Evolutionary conservation across 2,113 vertebrate species (phyloP), one percentile per base, ranked within the genome.

Genomic region (Monopterus albus): DNA sequence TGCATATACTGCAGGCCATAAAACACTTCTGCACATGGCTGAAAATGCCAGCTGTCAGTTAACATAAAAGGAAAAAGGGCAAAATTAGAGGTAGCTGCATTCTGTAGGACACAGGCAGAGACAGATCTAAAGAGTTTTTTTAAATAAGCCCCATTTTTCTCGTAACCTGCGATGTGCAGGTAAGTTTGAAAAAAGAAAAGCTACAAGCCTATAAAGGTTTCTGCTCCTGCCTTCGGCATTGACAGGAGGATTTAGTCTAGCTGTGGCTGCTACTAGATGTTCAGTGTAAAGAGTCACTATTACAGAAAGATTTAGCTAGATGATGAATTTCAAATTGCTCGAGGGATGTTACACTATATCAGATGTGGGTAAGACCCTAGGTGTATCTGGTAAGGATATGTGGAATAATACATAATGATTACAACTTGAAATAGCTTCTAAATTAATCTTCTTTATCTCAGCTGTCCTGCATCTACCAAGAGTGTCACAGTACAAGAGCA

Each of bases 31-130:
- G 42, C 31, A 72, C 40, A 14, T 56, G 75, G 46, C 0, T 0
- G 10, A 23, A 79, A 87, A 87, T 82, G 68, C 75, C 78, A 79
- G 47, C 68, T 79, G 75, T 45, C 78, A 35, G 64, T 75, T 71
- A 47, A 15, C 35, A 49, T 3, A 7, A 28, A 57, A 61, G 31
- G 20, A 55, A 69, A 85, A 83, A 82, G 68, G 76, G 50, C 72
- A 79, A 43, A 67, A 63, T 23, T 7, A 21, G 13, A 79, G 40
- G 64, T 33, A 31, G 64, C 47, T 60, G 62, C 36, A 68, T 60
- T 40, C 15, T 49, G 64, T 28, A 17, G 31, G 14, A 58, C 31
- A 49, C 15, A 31, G 6, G 21, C 2, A 31, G 42, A 56, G 36
- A 28, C 1, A 38, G 33, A 10, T n/a, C 7, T 7, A 2, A 45